A percentile compares a stretch with the other conserved stretches of the same genome.
Evolutionary conservation across 2,113 vertebrate genomes (phyloP).

Genomic region (Vulpes ferrilata): DNA sequence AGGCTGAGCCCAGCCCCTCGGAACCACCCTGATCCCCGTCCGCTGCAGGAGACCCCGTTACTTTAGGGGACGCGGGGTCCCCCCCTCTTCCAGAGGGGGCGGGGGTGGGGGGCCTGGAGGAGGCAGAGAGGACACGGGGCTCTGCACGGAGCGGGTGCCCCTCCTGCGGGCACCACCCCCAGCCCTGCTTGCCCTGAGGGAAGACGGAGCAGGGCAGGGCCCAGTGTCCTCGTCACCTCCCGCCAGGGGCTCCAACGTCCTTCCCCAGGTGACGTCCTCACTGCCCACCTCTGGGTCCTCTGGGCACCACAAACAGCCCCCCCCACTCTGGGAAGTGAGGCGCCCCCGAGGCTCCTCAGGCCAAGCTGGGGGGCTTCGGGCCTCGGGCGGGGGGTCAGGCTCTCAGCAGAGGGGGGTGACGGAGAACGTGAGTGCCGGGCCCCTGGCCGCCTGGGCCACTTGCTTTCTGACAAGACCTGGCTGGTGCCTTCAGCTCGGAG

Average conservation of each 20-base stretch:
- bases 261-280: neutral
- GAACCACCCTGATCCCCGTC: too few relatives aligned
- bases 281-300: neutral
- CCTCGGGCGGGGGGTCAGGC: neutral
- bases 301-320: neutral
- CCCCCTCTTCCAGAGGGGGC: neutral
- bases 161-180: neutral
- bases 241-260: neutral
- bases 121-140: neutral
- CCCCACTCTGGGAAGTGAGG: too few relatives aligned
- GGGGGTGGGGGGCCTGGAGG: neutral
- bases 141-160: rapidly evolving
- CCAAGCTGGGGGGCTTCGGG: neutral
- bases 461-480: neutral
- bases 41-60: neutral
- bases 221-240: neutral
- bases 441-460: neutral
- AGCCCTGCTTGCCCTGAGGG: neutral
- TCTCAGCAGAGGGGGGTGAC: too few relatives aligned
- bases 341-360: too few relatives aligned
- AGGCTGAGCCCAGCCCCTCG: neutral
- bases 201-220: neutral
- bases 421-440: too few relatives aligned
- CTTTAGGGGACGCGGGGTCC: neutral
- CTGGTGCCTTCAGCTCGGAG: neutral